Evolutionary conservation across 2,888 invertebrate genomes (phyloP).

Genomic region (Tiphia femorata): DNA sequence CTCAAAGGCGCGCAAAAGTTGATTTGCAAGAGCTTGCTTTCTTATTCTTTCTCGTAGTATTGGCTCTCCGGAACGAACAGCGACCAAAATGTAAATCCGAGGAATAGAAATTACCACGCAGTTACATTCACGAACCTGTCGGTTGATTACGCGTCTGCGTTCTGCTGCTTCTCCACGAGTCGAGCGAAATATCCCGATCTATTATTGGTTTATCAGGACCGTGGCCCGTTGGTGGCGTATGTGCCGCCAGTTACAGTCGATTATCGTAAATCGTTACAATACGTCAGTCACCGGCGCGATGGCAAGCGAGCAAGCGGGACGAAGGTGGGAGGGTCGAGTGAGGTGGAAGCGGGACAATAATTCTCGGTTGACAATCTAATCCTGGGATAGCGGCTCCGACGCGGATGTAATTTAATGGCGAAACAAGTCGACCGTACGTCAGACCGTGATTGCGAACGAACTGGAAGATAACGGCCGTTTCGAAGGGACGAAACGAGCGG

Average conservation of each 20-base stretch:
- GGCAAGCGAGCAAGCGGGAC: conserved; percentile 8
- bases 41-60: too few species aligned
- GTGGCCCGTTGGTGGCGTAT: conserved; percentile 10
- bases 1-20: too few species aligned
- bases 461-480: conserved; percentile 37
- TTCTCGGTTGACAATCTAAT: conserved; percentile 53
- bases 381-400: conserved; percentile 43
- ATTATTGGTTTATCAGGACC: conserved; percentile 50
- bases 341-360: conserved; percentile 34
- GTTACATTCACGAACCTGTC: too few species aligned
- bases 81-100: too few species aligned
- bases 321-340: neutral
- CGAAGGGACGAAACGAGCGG: neutral
- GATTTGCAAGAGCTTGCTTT: too few species aligned
- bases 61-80: too few species aligned
- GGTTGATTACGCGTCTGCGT: neutral
- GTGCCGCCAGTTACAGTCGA: conserved; percentile 46
- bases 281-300: conserved; percentile 48
- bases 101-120: conserved; percentile 2
- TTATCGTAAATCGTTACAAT: conserved; percentile 54
- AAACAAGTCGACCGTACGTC: conserved; percentile 48
- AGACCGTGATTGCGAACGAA: conserved; percentile 45
- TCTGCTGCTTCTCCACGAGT: neutral
- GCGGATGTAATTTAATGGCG: conserved; percentile 52
- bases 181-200: conserved; percentile 42